Base-by-base conservation (phyloP, 2,888 invertebrate genomes). In the Rhyacophila evoluta region DNA sequence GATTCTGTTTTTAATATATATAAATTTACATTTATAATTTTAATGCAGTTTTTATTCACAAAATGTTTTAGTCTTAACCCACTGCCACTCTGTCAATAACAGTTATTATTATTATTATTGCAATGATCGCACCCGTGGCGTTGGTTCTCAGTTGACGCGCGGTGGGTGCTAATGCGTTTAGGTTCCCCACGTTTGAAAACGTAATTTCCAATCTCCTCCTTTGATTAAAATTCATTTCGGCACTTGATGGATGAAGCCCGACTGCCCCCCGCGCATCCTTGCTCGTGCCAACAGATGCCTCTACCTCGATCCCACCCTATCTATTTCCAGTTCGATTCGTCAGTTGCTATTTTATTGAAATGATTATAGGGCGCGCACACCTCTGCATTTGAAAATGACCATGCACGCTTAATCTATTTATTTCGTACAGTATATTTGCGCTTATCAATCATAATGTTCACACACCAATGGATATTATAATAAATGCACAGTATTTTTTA, bases 141-240 rank as follows among this genome's bases (percentile, higher is more conserved):
- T n/a, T 33, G 11, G 39, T 38, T 37, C 41, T 41, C 73, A 72
- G 73, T 78, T 74, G 75, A 55, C 74, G 78, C 76, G 68, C 77
- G 78, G 80, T 79, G 68, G 78, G 78, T 75, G 81, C 81, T 82
- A 82, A 82, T 79, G 80, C 81, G 79, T 81, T 81, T 81, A 82
- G 77, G 74, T 81, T 74, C 78, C 82, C 81, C 72, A 72, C 79
- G 79, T 79, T 81, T 79, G 80, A 79, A 81, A 82, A 81, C 81
- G 80, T 82, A 79, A 82, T 81, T 82, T 82, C 82, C 82, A 81
- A 82, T 81, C 82, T 82, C 81, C 82, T 79, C 77, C 79, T 80
- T 79, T 82, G 82, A 82, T 82, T 82, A 82, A 81, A 79, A 81
- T 81, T 82, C 82, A 81, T 82, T 82, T 82, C 77, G 79, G 77